Evolutionary conservation across 2,797 vertebrate species (phyloP).

Genomic region (Oophaga sylvatica): DNA sequence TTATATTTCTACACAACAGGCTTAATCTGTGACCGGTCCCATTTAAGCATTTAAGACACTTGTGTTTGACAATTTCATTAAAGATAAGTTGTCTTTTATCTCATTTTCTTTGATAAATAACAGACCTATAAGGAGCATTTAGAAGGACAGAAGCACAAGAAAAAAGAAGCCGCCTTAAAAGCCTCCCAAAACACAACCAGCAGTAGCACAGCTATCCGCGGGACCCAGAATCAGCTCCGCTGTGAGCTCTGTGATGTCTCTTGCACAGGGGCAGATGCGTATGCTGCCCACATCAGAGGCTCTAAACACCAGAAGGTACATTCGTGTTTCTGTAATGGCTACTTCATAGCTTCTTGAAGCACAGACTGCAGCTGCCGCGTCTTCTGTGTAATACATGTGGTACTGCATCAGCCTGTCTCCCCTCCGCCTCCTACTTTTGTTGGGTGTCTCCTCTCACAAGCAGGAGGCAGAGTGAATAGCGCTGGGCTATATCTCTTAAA

Average conservation of each 20-base stretch:
- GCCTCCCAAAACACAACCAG: conserved; percentile 85
- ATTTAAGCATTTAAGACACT: neutral
- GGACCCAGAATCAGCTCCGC: conserved; percentile 92
- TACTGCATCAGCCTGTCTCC: neutral
- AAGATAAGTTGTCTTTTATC: too few species aligned
- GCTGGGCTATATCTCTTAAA: too few species aligned
- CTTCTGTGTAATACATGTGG: too few species aligned
- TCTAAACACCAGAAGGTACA: conserved; percentile 97
- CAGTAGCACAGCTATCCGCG: conserved; percentile 80
- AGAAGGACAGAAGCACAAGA: conserved; percentile 98
- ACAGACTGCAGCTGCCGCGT: too few species aligned
- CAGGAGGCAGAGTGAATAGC: neutral
- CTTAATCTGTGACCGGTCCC: neutral
- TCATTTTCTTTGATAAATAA: conserved; percentile 30
- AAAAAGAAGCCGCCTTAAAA: conserved; percentile 94
- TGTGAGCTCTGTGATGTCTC: conserved; percentile 97
- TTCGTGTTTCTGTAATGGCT: neutral
- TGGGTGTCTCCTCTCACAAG: neutral
- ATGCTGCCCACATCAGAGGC: conserved; percentile 94
- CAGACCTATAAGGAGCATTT: conserved; percentile 98
- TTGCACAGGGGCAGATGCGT: conserved; percentile 94
- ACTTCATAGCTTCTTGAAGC: too few species aligned
- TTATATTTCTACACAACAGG: conserved; percentile 13
- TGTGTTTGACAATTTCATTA: neutral
- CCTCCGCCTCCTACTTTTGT: neutral